Conservation (phyloP, 1,140 invertebrate species). For the Oryzaephilus surinamensis region DNA sequence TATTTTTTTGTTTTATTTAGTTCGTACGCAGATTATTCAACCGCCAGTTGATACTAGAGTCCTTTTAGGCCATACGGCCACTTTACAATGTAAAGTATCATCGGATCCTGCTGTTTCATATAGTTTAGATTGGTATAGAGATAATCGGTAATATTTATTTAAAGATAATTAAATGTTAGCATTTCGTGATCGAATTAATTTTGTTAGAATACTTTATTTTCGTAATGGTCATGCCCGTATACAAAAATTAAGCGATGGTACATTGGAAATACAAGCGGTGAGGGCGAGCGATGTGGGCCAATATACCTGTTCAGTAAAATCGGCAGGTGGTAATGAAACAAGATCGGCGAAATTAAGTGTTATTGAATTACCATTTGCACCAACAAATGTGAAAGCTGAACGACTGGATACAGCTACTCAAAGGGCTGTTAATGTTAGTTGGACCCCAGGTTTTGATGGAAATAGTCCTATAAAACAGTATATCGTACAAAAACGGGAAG, state of each 20-base stretch:
- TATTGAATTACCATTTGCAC: slow-evolving; percentile 88
- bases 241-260: slow-evolving; percentile 64
- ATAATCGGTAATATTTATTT: slow-evolving; percentile 67
- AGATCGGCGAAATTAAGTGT: slow-evolving; percentile 73
- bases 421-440: slow-evolving; percentile 77
- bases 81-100: slow-evolving; percentile 87
- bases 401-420: slow-evolving; percentile 49
- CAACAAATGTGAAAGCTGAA: slow-evolving; percentile 70
- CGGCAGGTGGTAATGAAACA: slow-evolving; percentile 85
- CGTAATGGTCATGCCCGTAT: background rate
- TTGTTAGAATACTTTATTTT: background rate
- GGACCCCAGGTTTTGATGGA: slow-evolving; percentile 93
- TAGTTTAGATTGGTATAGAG: slow-evolving; percentile 84
- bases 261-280: slow-evolving; percentile 69
- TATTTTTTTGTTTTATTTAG: slow-evolving; percentile 40
- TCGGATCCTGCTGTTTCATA: slow-evolving; percentile 85
- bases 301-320: slow-evolving; percentile 72
- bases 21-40: slow-evolving; percentile 83
- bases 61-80: slow-evolving; percentile 79
- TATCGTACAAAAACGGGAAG: slow-evolving; percentile 82
- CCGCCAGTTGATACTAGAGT: slow-evolving; percentile 84
- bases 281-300: slow-evolving; percentile 71
- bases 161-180: background rate
- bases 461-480: slow-evolving; percentile 91
- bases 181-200: slow-evolving; percentile 4